Percentiles rank a stretch among this genome's conserved stretches.
These are phyloP conservation scores for Teleogryllus oceanicus DNA, from an alignment of 2,888 invertebrate species.

Conservation along the genomic window DNA sequence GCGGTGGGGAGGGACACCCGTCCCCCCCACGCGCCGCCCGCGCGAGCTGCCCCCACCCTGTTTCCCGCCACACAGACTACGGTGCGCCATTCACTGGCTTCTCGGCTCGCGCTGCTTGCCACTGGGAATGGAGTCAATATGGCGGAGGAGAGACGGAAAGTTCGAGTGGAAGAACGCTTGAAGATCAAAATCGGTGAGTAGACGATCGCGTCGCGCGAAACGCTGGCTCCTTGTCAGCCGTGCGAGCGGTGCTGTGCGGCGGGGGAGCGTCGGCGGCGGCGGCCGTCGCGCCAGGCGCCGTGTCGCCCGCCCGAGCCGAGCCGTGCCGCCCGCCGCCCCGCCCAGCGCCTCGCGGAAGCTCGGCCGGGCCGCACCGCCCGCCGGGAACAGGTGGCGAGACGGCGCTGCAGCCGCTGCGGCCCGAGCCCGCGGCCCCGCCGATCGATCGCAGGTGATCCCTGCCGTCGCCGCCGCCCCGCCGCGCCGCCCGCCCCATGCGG, in stretches of 20 bases:
- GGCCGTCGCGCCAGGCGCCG: background rate
- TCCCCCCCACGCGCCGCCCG: slow-evolving; percentile 22
- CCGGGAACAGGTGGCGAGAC: too few species aligned
- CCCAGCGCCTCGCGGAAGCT: too few species aligned
- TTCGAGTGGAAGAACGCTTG: slow-evolving; percentile 88
- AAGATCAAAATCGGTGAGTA: slow-evolving; percentile 90
- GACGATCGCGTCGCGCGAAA: background rate
- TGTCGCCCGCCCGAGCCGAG: background rate
- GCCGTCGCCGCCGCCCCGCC: too few species aligned
- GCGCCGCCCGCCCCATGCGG: too few species aligned
- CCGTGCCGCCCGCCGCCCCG: background rate
- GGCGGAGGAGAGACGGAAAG: slow-evolving; percentile 87
- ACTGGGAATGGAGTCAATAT: slow-evolving; percentile 60
- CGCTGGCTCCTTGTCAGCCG: background rate
- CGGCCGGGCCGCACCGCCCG: too few species aligned
- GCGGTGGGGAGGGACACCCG: background rate
- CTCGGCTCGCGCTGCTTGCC: slow-evolving; percentile 54
- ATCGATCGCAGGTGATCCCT: too few species aligned
- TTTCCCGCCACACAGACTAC: too few species aligned
- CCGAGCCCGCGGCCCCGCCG: too few species aligned
- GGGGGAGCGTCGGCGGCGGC: background rate
- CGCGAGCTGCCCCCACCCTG: slow-evolving; percentile 20
- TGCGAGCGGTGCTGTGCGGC: background rate
- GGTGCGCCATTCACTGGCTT: slow-evolving; percentile 42
- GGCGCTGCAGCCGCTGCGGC: too few species aligned